Evolutionary conservation across 2,888 invertebrate species (phyloP), one percentile per base, ranked within the genome.

Genomic region (Linnaemya tessellans): DNA sequence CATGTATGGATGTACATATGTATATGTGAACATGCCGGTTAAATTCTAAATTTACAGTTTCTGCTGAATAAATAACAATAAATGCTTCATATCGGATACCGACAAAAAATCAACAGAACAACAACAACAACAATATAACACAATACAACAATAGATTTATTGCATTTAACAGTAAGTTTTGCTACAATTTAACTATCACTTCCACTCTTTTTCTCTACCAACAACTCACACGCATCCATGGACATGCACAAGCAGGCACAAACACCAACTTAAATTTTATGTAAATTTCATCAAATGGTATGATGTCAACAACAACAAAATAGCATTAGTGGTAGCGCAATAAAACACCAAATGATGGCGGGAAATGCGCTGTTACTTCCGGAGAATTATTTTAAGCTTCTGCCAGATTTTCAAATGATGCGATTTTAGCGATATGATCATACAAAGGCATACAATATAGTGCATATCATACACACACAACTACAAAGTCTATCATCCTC

Each of bases 101-200:
- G 13, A 54, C 49, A 8, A 54, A 3, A 2, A 58, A 41, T 20
- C 30, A 68, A 64, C 60, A 49, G n/a, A 67, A 68, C 25, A 60
- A 74, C 71, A 54, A 41, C 41, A 41, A 64, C 46, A 73, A 73
- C 64, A 73, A 43, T 49, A 70, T 22, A 78, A 81, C 58, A 58
- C 30, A 68, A 78, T 68, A 80, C 74, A 79, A 84, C 84, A 81
- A 84, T 78, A 51, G 84, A 81, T 84, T 84, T 79, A 84, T 79
- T 64, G 43, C 78, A 70, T 78, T 73, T 71, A 58, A n/a, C 49
- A 74, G 41, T 38, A 54, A 70, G 13, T 62, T 67, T 62, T 60
- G 73, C 49, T 46, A 41, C 49, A 20, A 56, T 49, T 67, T 41
- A 10, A 62, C 38, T 51, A 13, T 51, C 54, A 22, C 38, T 75